Percentiles rank a stretch among this genome's conserved stretches.
These are phyloP conservation scores for Morus bassanus DNA, from an alignment of 2,797 vertebrate genomes.

Conservation along the genomic window DNA sequence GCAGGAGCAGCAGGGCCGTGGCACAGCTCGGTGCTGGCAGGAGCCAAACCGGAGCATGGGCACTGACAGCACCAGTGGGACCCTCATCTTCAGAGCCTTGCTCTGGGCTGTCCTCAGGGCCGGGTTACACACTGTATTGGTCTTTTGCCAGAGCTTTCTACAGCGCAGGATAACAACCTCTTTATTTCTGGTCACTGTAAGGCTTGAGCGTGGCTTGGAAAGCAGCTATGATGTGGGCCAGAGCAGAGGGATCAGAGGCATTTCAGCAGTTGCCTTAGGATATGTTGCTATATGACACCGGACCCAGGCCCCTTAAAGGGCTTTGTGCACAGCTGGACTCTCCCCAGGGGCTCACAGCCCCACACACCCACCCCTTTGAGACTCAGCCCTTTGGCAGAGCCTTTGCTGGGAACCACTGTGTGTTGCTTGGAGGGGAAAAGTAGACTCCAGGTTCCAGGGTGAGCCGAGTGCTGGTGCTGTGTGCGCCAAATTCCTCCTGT, in stretches of 20 bases:
- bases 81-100: neutral
- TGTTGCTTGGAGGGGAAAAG: neutral
- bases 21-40: neutral
- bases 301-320: neutral
- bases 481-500: neutral
- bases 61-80: neutral
- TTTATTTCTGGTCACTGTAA: neutral
- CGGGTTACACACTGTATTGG: neutral
- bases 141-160: neutral
- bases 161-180: rapidly evolving
- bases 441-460: neutral
- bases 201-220: neutral
- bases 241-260: neutral
- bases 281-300: neutral
- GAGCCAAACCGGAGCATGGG: neutral
- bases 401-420: neutral
- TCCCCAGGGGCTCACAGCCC: neutral
- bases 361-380: neutral
- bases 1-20: neutral
- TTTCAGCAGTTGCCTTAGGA: neutral
- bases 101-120: rapidly evolving
- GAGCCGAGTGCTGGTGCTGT: rapidly evolving
- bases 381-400: neutral
- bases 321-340: neutral
- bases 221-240: rapidly evolving